Conservation (phyloP, 2,797 vertebrate genomes). For the Alauda arvensis region DNA sequence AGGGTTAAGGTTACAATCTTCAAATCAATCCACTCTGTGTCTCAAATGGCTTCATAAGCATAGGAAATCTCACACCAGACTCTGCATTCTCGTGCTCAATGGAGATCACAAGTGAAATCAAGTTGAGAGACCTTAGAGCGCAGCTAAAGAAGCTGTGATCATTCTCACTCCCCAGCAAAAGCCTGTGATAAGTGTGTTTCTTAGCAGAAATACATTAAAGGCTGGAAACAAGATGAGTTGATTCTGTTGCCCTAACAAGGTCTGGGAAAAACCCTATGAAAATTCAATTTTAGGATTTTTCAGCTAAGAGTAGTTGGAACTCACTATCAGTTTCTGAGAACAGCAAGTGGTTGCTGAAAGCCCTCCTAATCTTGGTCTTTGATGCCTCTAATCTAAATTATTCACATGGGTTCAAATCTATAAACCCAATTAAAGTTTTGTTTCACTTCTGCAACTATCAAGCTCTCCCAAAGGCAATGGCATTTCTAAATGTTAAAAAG, state of each 20-base stretch:
- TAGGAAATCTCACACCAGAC: neutral
- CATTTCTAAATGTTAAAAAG: neutral
- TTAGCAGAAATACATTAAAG: neutral
- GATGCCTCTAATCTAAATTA: neutral
- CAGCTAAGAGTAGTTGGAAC: neutral
- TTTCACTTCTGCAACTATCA: neutral
- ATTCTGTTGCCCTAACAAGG: neutral
- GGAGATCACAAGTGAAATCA: neutral
- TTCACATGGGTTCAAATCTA: neutral
- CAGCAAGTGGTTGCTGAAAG: neutral
- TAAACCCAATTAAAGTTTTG: neutral
- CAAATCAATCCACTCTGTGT: neutral
- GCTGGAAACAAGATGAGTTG: neutral
- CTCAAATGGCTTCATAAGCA: neutral
- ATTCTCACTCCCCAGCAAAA: neutral
- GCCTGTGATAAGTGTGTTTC: neutral
- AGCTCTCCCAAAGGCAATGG: neutral
- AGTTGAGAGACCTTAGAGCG: neutral
- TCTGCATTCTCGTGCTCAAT: neutral
- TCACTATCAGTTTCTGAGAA: neutral
- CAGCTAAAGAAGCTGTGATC: neutral
- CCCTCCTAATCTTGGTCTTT: neutral
- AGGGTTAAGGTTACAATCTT: neutral
- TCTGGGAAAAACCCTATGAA: neutral
- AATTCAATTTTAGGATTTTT: neutral